Percentiles rank a stretch among this genome's conserved stretches.
Evolutionary conservation across 2,797 vertebrate species (phyloP).

Genomic region (Sebastes elongatus): DNA sequence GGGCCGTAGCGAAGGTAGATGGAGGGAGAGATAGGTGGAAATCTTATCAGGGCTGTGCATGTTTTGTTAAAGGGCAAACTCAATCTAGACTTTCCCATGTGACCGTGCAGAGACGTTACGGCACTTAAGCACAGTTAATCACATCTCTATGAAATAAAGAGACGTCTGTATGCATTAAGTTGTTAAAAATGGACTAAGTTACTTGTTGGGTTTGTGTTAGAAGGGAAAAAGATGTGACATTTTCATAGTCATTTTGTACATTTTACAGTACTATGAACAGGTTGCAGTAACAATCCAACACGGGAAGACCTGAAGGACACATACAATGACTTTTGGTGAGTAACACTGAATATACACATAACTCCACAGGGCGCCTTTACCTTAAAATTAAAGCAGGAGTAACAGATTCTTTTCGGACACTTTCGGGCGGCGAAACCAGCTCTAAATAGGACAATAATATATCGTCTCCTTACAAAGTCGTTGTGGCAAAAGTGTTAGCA

Average conservation of each 20-base stretch:
- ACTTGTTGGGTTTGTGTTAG: not conserved
- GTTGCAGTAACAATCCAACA: too few species aligned
- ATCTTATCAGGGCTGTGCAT: conserved; percentile 11
- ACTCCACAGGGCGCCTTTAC: not conserved
- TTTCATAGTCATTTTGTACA: too few species aligned
- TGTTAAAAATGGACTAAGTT: not conserved
- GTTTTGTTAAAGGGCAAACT: conserved; percentile 9
- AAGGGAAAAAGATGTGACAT: not conserved
- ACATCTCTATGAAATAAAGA: not conserved
- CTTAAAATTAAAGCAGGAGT: too few species aligned
- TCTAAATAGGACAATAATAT: not conserved
- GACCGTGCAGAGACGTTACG: not conserved
- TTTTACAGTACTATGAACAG: too few species aligned
- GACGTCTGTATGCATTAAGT: not conserved
- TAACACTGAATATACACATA: too few species aligned
- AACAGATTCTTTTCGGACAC: not conserved
- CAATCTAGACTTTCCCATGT: not conserved
- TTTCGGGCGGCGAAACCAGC: not conserved
- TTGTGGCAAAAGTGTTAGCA: not conserved
- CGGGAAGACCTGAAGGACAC: too few species aligned
- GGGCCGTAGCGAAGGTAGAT: conserved; percentile 49
- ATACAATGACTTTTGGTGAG: too few species aligned
- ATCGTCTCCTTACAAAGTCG: not conserved
- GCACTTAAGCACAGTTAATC: not conserved
- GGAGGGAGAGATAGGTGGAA: conserved; percentile 24